Conservation (phyloP, 2,797 vertebrate genomes). For the Threskiornis aethiopicus region DNA sequence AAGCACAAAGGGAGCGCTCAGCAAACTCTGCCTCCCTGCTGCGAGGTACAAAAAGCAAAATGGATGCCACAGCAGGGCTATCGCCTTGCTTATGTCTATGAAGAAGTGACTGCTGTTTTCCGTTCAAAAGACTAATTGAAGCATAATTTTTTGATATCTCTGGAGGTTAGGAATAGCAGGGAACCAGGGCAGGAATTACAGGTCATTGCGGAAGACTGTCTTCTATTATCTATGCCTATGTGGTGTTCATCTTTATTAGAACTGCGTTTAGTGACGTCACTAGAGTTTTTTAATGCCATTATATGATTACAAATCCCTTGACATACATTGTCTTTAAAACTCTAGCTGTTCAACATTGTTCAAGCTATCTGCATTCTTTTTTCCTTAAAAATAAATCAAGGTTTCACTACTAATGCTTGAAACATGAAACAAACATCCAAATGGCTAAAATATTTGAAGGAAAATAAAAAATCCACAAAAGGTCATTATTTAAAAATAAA, state of each 20-base stretch:
- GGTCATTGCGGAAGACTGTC: neutral
- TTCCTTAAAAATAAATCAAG: neutral
- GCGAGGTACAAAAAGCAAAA: neutral
- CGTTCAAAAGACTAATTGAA: constrained; percentile 12
- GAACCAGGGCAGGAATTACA: neutral
- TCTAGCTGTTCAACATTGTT: neutral
- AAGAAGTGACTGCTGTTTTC: neutral
- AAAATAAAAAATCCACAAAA: neutral
- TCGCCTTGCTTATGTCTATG: neutral
- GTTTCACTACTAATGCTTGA: neutral
- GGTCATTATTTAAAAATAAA: neutral
- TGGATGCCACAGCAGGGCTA: neutral
- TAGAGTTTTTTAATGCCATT: neutral
- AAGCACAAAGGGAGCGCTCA: neutral
- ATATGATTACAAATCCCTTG: neutral
- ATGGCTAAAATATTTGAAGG: neutral
- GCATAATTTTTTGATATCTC: neutral
- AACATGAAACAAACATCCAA: neutral
- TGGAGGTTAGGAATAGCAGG: neutral
- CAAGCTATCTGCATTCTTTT: neutral
- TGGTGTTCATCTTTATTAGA: neutral
- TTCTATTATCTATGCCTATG: neutral
- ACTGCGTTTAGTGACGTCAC: neutral
- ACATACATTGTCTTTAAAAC: neutral
- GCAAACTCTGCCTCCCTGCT: neutral